These are phyloP conservation scores for Drusus annulatus DNA, from an alignment of 1,140 invertebrate genomes.

Conservation along the genomic window DNA sequence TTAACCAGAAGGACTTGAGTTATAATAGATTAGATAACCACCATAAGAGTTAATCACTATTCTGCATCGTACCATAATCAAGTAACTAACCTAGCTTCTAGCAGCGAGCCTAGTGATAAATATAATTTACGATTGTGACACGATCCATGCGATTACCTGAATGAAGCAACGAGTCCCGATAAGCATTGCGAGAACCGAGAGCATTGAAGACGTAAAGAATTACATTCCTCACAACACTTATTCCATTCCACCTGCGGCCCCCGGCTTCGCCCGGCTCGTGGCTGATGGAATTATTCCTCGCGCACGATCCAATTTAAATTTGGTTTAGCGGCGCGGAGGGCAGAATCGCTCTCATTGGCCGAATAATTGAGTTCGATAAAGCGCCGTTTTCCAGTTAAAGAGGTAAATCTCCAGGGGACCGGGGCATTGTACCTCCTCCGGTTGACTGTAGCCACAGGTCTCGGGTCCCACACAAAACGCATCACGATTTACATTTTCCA, in stretches of 20 bases:
- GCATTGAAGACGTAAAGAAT: background rate
- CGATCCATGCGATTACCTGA: no score
- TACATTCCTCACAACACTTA: no score
- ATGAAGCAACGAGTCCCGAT: background rate
- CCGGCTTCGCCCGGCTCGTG: background rate
- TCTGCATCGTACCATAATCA: no score
- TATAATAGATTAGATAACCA: no score
- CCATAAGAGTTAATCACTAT: no score
- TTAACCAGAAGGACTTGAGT: no score
- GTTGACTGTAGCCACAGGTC: background rate
- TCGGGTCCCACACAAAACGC: background rate
- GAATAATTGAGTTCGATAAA: conserved; percentile 11
- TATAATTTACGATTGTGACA: no score
- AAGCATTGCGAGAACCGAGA: background rate
- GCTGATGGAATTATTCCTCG: background rate
- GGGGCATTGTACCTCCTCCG: no score
- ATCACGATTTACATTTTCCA: conserved; percentile 9
- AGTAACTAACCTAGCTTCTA: no score
- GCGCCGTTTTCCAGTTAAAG: conserved; percentile 1
- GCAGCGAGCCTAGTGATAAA: no score
- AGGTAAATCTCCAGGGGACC: background rate
- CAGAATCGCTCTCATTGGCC: background rate
- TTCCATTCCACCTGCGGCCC: no score
- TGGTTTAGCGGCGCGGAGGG: background rate
- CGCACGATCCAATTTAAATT: conserved; percentile 29